Evolutionary conservation across 2,888 invertebrate genomes (phyloP).

Genomic region (Synergus gifuensis): DNA sequence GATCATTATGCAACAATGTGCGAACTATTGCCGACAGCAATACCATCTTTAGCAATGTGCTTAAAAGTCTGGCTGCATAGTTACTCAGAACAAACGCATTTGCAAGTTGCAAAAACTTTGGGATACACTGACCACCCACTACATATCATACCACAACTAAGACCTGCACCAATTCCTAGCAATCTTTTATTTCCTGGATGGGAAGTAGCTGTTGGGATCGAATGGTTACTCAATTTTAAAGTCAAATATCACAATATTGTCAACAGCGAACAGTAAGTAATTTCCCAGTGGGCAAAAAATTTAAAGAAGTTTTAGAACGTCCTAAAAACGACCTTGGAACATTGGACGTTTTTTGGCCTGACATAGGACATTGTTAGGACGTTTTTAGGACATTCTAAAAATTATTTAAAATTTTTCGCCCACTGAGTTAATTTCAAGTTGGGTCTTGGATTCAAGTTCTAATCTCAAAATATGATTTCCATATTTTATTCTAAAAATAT

Average conservation of each 20-base stretch:
- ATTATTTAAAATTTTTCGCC: too few species aligned
- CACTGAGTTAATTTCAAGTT: background rate
- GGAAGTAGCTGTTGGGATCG: conserved; percentile 77
- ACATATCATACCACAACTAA: conserved; percentile 72
- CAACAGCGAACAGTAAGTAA: conserved; percentile 80
- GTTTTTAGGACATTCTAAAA: too few species aligned
- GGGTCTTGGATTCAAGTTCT: too few species aligned
- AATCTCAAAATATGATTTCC: too few species aligned
- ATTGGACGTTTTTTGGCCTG: too few species aligned
- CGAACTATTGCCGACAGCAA: conserved; percentile 83
- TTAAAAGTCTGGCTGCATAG: conserved; percentile 80
- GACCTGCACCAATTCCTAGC: conserved; percentile 77
- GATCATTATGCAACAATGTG: conserved; percentile 87
- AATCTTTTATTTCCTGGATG: conserved; percentile 77
- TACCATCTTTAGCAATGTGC: conserved; percentile 83
- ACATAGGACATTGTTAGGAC: too few species aligned
- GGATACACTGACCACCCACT: conserved; percentile 77
- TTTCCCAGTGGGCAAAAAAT: too few species aligned
- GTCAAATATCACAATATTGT: conserved; percentile 78
- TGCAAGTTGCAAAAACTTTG: conserved; percentile 76
- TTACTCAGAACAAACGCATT: conserved; percentile 77
- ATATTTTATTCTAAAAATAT: too few species aligned
- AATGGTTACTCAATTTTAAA: conserved; percentile 80
- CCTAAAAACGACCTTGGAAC: too few species aligned
- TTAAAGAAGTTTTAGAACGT: too few species aligned